phyloP scores from a whole-genome alignment of 1,140 invertebrate genomes.

The Metopolophium dirhodum region DNA sequence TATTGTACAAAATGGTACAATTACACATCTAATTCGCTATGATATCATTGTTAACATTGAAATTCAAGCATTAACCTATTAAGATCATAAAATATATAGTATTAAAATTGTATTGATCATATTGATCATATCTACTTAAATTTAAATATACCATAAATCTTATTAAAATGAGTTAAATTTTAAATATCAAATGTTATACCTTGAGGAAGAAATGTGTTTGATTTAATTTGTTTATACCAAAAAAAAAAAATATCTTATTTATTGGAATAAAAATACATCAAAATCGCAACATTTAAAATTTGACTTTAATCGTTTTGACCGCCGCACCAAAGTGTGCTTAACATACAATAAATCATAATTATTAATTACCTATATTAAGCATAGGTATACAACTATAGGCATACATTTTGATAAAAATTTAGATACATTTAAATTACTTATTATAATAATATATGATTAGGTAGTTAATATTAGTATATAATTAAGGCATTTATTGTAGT shows the following conservation, averaged over 20 bases:
- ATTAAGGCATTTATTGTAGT: background rate
- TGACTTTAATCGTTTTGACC: background rate
- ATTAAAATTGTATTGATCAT: background rate
- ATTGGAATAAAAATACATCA: background rate
- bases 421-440: background rate
- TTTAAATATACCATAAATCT: background rate
- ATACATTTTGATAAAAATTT: no score
- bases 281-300: background rate
- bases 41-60: background rate
- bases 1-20: background rate
- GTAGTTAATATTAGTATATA: background rate
- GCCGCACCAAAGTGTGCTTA: background rate
- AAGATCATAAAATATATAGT: background rate
- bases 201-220: background rate
- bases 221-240: background rate
- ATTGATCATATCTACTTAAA: background rate
- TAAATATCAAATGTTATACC: background rate
- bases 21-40: background rate
- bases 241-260: background rate
- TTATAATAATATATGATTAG: background rate
- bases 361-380: background rate
- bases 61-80: background rate
- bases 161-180: no score
- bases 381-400: background rate
- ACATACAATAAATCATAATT: background rate